phyloP scores from a whole-genome alignment of 2,888 invertebrate genomes.

The Pedicia rivosa region DNA sequence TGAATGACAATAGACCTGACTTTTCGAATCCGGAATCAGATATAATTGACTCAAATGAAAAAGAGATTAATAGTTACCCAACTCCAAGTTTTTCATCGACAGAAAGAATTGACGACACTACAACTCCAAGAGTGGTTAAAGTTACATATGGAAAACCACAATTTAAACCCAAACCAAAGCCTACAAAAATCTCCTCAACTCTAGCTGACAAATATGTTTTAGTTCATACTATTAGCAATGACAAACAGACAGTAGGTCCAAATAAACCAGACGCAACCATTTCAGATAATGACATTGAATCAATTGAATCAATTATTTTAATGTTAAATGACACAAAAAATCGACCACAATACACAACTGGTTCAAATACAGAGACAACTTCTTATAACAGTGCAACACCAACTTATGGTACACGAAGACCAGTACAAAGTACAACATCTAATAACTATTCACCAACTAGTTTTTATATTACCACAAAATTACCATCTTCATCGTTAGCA shows the following conservation, averaged over 20 bases:
- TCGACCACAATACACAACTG: conserved; percentile 22
- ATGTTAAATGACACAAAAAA: conserved; percentile 39
- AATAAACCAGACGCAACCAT: conserved; percentile 7
- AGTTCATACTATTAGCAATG: conserved; percentile 36
- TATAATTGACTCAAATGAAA: conserved; percentile 38
- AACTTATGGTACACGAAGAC: conserved; percentile 4
- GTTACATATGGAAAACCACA: conserved; percentile 34
- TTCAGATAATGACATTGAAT: conserved; percentile 28
- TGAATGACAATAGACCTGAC: conserved; percentile 33
- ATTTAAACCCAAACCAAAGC: conserved; percentile 37
- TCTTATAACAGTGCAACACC: background rate
- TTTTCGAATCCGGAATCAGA: conserved; percentile 47
- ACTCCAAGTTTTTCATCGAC: conserved; percentile 23
- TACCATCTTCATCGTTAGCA: conserved; percentile 24
- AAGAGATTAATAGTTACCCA: conserved; percentile 32
- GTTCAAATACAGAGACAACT: background rate
- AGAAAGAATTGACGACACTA: conserved; percentile 16
- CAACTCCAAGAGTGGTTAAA: conserved; percentile 18
- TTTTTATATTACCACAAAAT: conserved; percentile 20
- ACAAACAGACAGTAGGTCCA: conserved; percentile 14
- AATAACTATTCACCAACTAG: conserved; percentile 9
- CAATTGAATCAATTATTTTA: conserved; percentile 43
- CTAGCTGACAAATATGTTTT: conserved; percentile 35
- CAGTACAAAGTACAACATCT: conserved; percentile 6
- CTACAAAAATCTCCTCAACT: conserved; percentile 18